Base-by-base conservation (phyloP, 2,888 invertebrate genomes). In the Bellardia pandia region DNA sequence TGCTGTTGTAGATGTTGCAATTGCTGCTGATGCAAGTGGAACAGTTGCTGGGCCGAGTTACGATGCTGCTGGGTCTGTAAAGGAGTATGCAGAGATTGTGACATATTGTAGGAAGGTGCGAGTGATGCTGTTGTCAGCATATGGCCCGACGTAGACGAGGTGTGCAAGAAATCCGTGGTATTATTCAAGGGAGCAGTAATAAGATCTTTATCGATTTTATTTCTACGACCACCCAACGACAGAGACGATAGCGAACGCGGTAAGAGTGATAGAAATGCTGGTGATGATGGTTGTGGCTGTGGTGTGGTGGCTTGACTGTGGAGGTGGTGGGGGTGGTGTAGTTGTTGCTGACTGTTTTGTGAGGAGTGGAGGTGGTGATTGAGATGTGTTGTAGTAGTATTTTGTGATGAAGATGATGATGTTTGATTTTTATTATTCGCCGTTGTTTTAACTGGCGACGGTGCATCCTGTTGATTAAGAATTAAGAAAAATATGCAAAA, bases 191-290 rank as follows among this genome's bases (percentile, higher is more conserved):
- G 92, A 80, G 93, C 91, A 62, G 91, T 90, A 79, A 92, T 90
- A 85, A 92, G 89, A 83, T 94, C 94, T 91, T 94, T 94, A 33
- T 94, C 94, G 72, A 91, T 91, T 90, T 94, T 93, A 89, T 92
- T 92, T 88, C 93, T 93, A 88, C 93, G 92, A 78, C 92, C 93
- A 79, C 94, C 94, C 91, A 94, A 89, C 90, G 93, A 94, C 60
- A 94, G 88, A 60, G 94, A 93, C 85, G 94, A 94, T 82, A 94
- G 91, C 89, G 94, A 94, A 83, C 94, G 93, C 77, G 94, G 94
- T 89, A 94, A 91, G 77, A 93, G 92, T 82, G 94, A 94, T 37
- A 94, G 91, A 90, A 94, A 94, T 90, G 93, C 93, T 83, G 93
- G 93, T 90, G 93, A 92, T 86, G 92, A 88, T 85, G 88, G 88